Evolutionary conservation across 2,113 vertebrate species (phyloP).

Genomic region (Scopus umbretta): DNA sequence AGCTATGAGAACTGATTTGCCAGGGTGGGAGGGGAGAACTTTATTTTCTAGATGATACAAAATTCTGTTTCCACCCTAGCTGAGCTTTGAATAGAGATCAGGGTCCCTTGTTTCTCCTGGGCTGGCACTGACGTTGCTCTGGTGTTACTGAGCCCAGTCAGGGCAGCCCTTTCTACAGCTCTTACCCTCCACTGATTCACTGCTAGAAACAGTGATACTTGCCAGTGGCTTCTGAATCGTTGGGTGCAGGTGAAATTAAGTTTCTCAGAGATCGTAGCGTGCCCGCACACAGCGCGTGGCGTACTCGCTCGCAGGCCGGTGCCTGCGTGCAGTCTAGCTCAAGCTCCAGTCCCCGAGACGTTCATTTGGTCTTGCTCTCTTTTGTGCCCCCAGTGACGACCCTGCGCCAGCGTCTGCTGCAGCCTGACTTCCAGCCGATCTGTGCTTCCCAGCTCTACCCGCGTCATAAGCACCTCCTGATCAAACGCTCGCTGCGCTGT

Average conservation of each 20-base stretch:
- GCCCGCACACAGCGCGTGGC: accelerated
- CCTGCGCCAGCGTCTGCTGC: slow-evolving; percentile 92
- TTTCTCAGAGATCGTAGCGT: background rate
- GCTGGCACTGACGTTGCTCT: background rate
- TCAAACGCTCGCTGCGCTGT: slow-evolving; percentile 96
- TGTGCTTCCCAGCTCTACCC: slow-evolving; percentile 94
- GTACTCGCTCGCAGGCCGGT: background rate
- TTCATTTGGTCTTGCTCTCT: background rate
- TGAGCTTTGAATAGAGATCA: background rate
- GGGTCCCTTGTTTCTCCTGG: background rate
- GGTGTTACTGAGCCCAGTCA: background rate
- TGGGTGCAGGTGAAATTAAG: background rate
- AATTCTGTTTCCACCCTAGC: background rate
- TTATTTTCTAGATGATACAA: background rate
- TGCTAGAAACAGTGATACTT: background rate
- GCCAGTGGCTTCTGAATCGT: background rate
- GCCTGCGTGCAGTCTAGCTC: accelerated
- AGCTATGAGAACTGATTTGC: background rate
- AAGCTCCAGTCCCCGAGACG: background rate
- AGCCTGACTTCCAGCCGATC: slow-evolving; percentile 94
- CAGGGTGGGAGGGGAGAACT: background rate
- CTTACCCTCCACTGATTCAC: background rate
- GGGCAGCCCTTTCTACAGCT: background rate
- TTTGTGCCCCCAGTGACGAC: slow-evolving; percentile 81
- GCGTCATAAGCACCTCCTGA: slow-evolving; percentile 95